Percentiles rank a stretch among this genome's conserved stretches.
Conservation (phyloP, 1,140 invertebrate species). For the Alviniconcha marisindica region DNA sequence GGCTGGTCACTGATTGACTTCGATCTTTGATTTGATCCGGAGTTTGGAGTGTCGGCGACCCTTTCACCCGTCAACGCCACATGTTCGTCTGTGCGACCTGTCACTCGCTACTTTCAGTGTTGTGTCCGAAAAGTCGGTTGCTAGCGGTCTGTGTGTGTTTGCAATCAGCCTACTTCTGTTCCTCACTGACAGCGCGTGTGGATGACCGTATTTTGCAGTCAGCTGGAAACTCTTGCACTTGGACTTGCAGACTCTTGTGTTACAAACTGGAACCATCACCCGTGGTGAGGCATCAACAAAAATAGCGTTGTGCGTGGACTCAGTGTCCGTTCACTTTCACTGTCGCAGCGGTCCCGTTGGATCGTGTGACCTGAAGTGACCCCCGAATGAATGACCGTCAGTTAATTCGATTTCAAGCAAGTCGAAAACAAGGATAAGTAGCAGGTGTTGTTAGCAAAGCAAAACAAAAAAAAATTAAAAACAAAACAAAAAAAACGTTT, state of each 20-base stretch:
- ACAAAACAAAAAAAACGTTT: background rate
- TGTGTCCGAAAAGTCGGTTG: background rate
- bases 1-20: slow-evolving; percentile 19
- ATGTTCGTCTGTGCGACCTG: slow-evolving; percentile 13
- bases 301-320: background rate
- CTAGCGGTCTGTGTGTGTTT: background rate
- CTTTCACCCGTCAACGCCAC: background rate
- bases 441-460: slow-evolving; percentile 25
- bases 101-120: slow-evolving; percentile 1
- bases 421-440: slow-evolving; percentile 24
- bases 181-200: no score
- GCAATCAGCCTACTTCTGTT: no score
- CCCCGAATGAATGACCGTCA: slow-evolving; percentile 15
- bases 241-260: slow-evolving; percentile 2
- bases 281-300: slow-evolving; percentile 14
- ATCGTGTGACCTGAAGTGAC: slow-evolving; percentile 45
- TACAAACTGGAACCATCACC: slow-evolving; percentile 31
- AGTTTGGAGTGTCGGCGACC: background rate
- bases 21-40: slow-evolving; percentile 24
- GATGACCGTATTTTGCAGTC: no score
- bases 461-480: no score
- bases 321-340: slow-evolving; percentile 22
- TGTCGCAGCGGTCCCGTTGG: background rate
- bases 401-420: slow-evolving; percentile 5
- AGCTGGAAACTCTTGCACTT: no score